Base-by-base conservation (phyloP, 1,140 invertebrate species). In the Holotrichia oblita region DNA sequence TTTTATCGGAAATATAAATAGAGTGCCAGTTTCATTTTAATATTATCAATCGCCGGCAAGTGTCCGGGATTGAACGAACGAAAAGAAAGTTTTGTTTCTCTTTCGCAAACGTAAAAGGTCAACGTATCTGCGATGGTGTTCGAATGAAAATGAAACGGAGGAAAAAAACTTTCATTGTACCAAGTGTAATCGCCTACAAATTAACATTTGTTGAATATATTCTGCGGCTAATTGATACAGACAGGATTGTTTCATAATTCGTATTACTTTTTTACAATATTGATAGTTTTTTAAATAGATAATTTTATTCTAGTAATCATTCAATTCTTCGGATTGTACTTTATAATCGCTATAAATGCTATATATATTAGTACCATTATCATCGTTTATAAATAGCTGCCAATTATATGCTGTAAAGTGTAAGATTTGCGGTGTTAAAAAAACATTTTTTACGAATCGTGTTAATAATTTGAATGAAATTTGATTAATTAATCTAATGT, bases 41-140 rank as follows among this genome's bases (percentile, higher is more conserved):
- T 55, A 55, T 55, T 55, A 17, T 3, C 48, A 17, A 55, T 55
- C 48, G 48, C 14, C 17, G 1, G 48, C 48, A 55, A 55, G 48
- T 55, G 44, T 55, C 14, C 48, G 12, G n/a, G 14, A 17, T 17
- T 14, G 48, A 17, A 55, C 48, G 48, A 17, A 55, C 48, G 48
- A 69, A 69, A 69, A 69, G 61, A 69, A 69, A 69, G 61, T 69
- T 34, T 34, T 69, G 61, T 69, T 69, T 69, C 61, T 69, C 61
- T 69, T 69, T 69, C 61, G 61, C 61, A 69, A 69, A 69, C 61
- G 61, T 69, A 69, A 69, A 69, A 69, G 61, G 61, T 69, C 61
- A 69, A 69, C 61, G 61, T 69, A 27, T 69, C 22, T 69, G 22
- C 22, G 61, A 69, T 69, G 20, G 61, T 69, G 22, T 24, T 34